These are phyloP conservation scores for Lucilia sericata DNA, from an alignment of 1,140 invertebrate species.

Conservation along the genomic window DNA sequence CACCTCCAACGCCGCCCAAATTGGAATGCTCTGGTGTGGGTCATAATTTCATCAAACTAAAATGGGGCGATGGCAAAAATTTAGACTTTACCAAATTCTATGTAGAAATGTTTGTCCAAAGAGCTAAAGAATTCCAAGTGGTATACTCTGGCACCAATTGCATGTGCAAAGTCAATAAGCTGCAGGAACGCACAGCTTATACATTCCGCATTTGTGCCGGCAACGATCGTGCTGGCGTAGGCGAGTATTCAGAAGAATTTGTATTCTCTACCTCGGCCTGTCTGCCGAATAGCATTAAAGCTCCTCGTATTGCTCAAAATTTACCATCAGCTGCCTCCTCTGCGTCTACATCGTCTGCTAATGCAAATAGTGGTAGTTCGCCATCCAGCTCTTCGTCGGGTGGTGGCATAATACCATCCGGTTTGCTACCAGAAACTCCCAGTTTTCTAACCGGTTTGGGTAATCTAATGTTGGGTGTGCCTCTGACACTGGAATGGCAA, in stretches of 20 bases:
- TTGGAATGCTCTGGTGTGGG: slow-evolving; percentile 78
- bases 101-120: slow-evolving; percentile 80
- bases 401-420: slow-evolving; percentile 58
- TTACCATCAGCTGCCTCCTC: slow-evolving; percentile 51
- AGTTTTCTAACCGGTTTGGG: slow-evolving; percentile 56
- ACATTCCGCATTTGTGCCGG: slow-evolving; percentile 85
- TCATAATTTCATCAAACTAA: slow-evolving; percentile 86
- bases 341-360: slow-evolving; percentile 3
- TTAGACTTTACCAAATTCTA: slow-evolving; percentile 80
- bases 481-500: slow-evolving; percentile 72
- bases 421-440: slow-evolving; percentile 53
- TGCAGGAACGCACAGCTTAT: slow-evolving; percentile 83
- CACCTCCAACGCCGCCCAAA: slow-evolving; percentile 81
- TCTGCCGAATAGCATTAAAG: slow-evolving; percentile 81
- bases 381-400: slow-evolving; percentile 55
- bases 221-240: slow-evolving; percentile 83
- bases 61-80: slow-evolving; percentile 82
- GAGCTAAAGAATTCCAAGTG: slow-evolving; percentile 76
- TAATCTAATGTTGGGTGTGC: slow-evolving; percentile 55
- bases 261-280: slow-evolving; percentile 80
- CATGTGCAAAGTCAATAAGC: slow-evolving; percentile 82
- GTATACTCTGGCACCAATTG: slow-evolving; percentile 83
- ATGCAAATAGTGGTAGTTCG: slow-evolving; percentile 49
- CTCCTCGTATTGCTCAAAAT: slow-evolving; percentile 70
- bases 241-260: slow-evolving; percentile 79